Evolutionary conservation across 2,113 vertebrate genomes (phyloP), one percentile per base, ranked within the genome.

Genomic region (Pelodiscus sinensis): DNA sequence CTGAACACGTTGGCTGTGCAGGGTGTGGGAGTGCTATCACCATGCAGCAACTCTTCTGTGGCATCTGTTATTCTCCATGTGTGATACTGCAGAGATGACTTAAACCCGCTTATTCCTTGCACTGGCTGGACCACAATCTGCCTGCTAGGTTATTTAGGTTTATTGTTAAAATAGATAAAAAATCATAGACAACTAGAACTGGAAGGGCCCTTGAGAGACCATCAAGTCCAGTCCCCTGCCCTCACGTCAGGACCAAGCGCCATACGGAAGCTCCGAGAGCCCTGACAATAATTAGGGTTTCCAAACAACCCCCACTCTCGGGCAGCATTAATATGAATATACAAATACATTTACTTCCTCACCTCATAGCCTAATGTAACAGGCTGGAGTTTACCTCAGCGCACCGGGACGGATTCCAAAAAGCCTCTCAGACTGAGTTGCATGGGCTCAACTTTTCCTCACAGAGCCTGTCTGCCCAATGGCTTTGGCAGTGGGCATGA

Each of bases 21-120:
- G 25, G 60, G 60, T 24, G 6, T 31, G 13, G 6, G 6, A 1
- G 6, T 9, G 52, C 2, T 0, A 6, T 38, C 22, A 29, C 27
- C 13, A 8, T 4, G 8, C 8, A 68, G 4, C n/a, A 8, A 31
- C 31, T 18, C 8, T 29, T 8, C 58, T 22, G 57, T 12, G 68
- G 52, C 78, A 52, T 14, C 52, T 44, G 65, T 21, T 44, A 3
- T 25, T 4, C 31, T 79, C 71, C 29, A 2, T 5, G 58, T 65
- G 55, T 16, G 52, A 1, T 4, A 65, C 3, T 2, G 10, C n/a
- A 38, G 21, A 75, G 73, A 1, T 14, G 31, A 68, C 65, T 31
- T 31, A 19, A 9, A 68, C 16, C 31, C 2, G 8, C 31, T 68
- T 35, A 35, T 68, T 35, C 22, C 73, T 75, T 44, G 12, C 8